Evolutionary conservation across 1,140 invertebrate genomes (phyloP).

Genomic region (Drosophila tsacasi): DNA sequence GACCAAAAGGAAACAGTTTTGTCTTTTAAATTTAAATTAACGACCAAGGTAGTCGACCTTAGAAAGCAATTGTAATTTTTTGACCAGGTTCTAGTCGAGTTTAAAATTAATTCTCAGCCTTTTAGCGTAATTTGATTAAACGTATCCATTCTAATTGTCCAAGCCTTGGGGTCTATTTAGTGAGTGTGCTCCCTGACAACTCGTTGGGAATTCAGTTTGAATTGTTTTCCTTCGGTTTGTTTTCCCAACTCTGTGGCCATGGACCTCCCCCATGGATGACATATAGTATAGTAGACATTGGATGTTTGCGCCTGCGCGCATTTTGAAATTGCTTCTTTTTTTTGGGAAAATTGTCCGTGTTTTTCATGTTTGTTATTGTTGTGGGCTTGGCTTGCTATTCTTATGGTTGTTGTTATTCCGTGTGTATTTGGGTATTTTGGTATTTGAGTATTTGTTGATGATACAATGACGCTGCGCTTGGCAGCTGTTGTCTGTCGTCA

Average conservation of each 20-base stretch:
- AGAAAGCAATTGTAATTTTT: background rate
- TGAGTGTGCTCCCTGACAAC: constrained; percentile 5
- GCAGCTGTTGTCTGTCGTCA: constrained; percentile 75
- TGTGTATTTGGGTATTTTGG: constrained; percentile 40
- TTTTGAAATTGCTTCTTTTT: constrained; percentile 57
- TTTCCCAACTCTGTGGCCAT: constrained; percentile 34
- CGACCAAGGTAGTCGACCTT: background rate
- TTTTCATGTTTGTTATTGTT: constrained; percentile 74
- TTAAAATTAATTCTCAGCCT: constrained; percentile 3
- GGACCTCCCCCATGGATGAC: constrained; percentile 32
- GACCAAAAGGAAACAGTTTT: background rate
- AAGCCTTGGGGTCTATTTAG: constrained; percentile 11
- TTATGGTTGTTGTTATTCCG: constrained; percentile 59
- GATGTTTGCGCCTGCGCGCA: constrained; percentile 68
- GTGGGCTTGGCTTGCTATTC: constrained; percentile 64
- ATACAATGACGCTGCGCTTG: constrained; percentile 83
- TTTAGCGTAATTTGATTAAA: constrained; percentile 20
- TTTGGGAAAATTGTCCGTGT: constrained; percentile 57
- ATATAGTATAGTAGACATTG: constrained; percentile 37
- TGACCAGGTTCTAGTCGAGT: background rate
- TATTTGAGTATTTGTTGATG: constrained; percentile 68
- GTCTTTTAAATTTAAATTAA: background rate
- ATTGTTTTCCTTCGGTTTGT: constrained; percentile 55
- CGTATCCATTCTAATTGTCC: constrained; percentile 5
- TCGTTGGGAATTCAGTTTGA: constrained; percentile 52